phyloP scores from a whole-genome alignment of 2,113 vertebrate genomes.

The Fregetta grallaria region DNA sequence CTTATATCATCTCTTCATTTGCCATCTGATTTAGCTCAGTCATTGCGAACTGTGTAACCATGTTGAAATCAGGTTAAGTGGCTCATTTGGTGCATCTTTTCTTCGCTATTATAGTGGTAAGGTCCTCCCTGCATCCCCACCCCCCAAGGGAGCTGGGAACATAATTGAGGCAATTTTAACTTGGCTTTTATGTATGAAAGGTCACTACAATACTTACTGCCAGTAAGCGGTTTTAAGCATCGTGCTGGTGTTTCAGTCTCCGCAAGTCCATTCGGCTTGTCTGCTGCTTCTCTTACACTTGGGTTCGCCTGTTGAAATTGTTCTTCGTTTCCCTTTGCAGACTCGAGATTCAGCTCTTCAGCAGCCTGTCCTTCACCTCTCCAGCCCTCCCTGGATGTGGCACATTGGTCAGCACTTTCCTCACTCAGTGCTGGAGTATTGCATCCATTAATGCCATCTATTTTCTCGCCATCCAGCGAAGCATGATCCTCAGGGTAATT shows the following conservation, averaged over 20 bases:
- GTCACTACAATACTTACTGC: conserved; percentile 67
- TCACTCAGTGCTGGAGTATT: background rate
- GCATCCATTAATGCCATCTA: conserved; percentile 14
- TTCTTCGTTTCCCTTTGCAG: background rate
- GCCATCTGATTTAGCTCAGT: background rate
- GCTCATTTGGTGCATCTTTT: background rate
- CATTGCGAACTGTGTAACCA: background rate
- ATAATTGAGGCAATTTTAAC: background rate
- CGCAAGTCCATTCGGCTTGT: background rate
- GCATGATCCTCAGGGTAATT: background rate
- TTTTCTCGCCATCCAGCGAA: conserved; percentile 21
- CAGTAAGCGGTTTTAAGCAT: background rate
- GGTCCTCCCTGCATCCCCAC: background rate
- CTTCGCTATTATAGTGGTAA: background rate
- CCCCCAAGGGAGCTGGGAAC: background rate
- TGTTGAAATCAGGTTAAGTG: background rate
- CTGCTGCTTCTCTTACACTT: background rate
- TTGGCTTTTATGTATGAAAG: background rate
- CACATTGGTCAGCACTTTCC: background rate
- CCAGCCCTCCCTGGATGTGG: background rate
- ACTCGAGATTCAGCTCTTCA: conserved; percentile 10
- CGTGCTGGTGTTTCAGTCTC: background rate
- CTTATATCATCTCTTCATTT: background rate
- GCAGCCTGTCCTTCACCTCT: conserved; percentile 6
- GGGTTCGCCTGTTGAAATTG: background rate